A percentile compares a stretch with the other conserved stretches of the same genome.
phyloP scores from a whole-genome alignment of 1,140 invertebrate genomes.

The Drosophila teissieri region DNA sequence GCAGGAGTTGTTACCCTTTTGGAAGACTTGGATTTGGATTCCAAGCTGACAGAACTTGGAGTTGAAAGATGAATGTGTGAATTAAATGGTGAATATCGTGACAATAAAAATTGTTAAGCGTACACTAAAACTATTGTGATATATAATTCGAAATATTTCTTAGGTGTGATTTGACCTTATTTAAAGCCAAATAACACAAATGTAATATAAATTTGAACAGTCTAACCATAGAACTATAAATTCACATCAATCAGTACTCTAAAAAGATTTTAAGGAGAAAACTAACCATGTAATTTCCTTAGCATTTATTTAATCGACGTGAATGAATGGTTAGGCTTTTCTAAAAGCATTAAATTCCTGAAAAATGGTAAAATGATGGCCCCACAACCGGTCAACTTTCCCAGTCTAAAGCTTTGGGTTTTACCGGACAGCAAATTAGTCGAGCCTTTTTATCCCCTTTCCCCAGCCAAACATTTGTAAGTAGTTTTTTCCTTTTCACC shows the following conservation, averaged over 20 bases:
- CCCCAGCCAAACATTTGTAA: slow-evolving; percentile 41
- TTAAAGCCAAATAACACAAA: too few species aligned
- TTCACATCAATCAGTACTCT: too few species aligned
- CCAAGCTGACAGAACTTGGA: not conserved
- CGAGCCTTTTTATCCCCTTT: slow-evolving; percentile 18
- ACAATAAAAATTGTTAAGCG: too few species aligned
- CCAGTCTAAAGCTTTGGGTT: slow-evolving; percentile 2
- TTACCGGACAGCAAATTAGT: not conserved
- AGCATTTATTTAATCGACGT: not conserved
- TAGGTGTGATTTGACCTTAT: too few species aligned
- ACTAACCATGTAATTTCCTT: too few species aligned
- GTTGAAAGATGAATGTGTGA: not conserved
- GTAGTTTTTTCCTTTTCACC: slow-evolving; percentile 45
- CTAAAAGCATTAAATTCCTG: not conserved
- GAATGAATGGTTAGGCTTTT: not conserved
- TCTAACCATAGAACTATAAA: too few species aligned
- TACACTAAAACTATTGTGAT: too few species aligned
- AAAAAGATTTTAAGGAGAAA: too few species aligned
- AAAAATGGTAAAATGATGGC: not conserved
- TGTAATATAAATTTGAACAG: too few species aligned
- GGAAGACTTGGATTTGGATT: not conserved
- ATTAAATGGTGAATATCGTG: not conserved
- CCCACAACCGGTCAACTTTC: slow-evolving; percentile 4
- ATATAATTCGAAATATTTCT: too few species aligned
- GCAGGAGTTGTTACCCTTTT: slow-evolving; percentile 28